Evolutionary conservation across 1,140 invertebrate species (phyloP).

Genomic region (Drosophila persimilis): DNA sequence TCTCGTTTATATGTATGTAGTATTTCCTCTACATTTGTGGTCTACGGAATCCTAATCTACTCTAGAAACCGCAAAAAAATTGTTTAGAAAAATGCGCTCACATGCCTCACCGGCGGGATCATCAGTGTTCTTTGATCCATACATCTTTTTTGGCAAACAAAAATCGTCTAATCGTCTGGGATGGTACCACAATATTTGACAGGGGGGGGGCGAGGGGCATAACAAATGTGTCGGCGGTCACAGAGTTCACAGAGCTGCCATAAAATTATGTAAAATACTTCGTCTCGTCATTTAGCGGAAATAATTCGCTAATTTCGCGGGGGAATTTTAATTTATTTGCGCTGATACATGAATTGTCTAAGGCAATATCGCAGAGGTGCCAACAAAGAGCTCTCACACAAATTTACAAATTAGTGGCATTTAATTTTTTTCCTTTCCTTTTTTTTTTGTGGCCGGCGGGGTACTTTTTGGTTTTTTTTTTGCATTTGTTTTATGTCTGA

Average conservation of each 20-base stretch:
- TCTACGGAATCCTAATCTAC: constrained; percentile 27
- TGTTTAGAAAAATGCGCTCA: constrained; percentile 36
- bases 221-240: constrained; percentile 52
- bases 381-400: constrained; percentile 55
- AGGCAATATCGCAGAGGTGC: constrained; percentile 47
- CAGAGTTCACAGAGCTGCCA: constrained; percentile 65
- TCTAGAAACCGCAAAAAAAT: constrained; percentile 30
- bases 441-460: constrained; percentile 25
- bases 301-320: constrained; percentile 64
- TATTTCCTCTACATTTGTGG: constrained; percentile 16
- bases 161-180: constrained; percentile 1
- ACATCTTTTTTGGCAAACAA: constrained; percentile 12
- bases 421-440: constrained; percentile 25
- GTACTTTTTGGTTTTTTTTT: constrained; percentile 32
- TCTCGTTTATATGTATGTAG: not conserved
- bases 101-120: not conserved
- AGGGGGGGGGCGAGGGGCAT: constrained; percentile 19
- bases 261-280: constrained; percentile 72
- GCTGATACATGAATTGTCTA: constrained; percentile 45
- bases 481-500: constrained; percentile 37
- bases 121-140: constrained; percentile 4
- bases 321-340: constrained; percentile 67
- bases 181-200: constrained; percentile 33
- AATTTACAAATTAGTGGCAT: constrained; percentile 72
- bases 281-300: constrained; percentile 51